Conservation (phyloP, 92 coral and sea anemone species). For the Galaxea fascicularis region DNA sequence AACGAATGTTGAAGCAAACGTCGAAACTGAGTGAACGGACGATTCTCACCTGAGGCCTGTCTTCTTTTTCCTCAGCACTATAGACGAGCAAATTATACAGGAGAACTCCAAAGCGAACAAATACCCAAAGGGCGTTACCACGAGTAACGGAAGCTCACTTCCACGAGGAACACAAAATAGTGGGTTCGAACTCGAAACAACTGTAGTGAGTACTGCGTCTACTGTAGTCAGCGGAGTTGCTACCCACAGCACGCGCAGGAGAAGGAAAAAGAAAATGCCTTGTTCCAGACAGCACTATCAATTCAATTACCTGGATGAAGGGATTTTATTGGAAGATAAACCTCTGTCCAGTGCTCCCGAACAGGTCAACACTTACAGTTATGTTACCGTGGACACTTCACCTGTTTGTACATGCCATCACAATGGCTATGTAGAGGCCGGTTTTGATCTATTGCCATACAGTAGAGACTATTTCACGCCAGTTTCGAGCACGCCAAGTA, state of each 20-base stretch:
- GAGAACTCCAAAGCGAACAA: constrained; percentile 27
- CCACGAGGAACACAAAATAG: constrained; percentile 12
- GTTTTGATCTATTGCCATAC: constrained; percentile 63
- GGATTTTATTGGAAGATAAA: constrained; percentile 87
- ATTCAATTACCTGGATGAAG: constrained; percentile 89
- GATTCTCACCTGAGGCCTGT: too few species aligned
- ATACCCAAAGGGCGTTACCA: neutral
- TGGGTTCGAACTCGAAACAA: constrained; percentile 38
- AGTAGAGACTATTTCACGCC: constrained; percentile 73
- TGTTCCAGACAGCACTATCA: constrained; percentile 84
- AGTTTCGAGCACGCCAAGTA: constrained; percentile 25
- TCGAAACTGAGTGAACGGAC: too few species aligned
- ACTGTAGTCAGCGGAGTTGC: constrained; percentile 29
- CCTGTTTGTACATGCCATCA: constrained; percentile 80
- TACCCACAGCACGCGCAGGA: constrained; percentile 63
- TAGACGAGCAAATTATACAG: constrained; percentile 30
- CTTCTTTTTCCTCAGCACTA: neutral
- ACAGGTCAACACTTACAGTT: constrained; percentile 75
- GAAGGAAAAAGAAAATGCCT: constrained; percentile 93
- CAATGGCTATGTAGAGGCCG: constrained; percentile 35
- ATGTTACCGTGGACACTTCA: constrained; percentile 81
- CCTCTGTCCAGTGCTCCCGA: constrained; percentile 70
- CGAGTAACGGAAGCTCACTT: constrained; percentile 22
- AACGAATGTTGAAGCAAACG: too few species aligned
- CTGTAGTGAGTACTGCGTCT: constrained; percentile 30